A percentile compares a stretch with the other conserved stretches of the same genome.
phyloP scores from a whole-genome alignment of 1,140 invertebrate genomes.

The Lasioglossum albipes region DNA sequence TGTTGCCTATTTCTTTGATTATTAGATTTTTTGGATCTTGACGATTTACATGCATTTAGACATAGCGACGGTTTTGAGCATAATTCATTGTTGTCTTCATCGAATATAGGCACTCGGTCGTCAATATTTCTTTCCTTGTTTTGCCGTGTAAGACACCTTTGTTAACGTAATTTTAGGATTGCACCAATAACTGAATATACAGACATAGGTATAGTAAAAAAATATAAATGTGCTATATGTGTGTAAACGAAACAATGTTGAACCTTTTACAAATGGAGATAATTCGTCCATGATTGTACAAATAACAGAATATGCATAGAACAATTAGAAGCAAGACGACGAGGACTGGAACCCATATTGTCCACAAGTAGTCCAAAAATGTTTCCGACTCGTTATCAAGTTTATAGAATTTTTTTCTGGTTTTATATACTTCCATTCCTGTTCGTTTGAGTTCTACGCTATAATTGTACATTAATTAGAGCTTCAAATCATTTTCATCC shows the following conservation, averaged over 20 bases:
- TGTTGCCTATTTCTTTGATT: neutral
- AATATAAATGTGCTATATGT: neutral
- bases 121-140: neutral
- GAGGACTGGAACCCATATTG: slow-evolving; percentile 17
- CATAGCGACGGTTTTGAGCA: neutral
- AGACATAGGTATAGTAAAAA: neutral
- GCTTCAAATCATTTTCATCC: neutral
- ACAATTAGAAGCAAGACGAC: slow-evolving; percentile 1
- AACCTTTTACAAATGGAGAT: slow-evolving; percentile 32
- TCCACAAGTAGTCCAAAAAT: slow-evolving; percentile 17
- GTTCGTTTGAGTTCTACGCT: slow-evolving; percentile 13
- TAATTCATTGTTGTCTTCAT: neutral
- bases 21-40: neutral
- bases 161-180: slow-evolving; percentile 26
- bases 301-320: slow-evolving; percentile 11
- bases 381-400: slow-evolving; percentile 10
- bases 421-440: slow-evolving; percentile 2
- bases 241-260: slow-evolving; percentile 4
- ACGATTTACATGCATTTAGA: neutral
- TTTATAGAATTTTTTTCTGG: slow-evolving; percentile 13
- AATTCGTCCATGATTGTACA: slow-evolving; percentile 11
- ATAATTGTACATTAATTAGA: neutral
- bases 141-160: slow-evolving; percentile 23
- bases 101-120: neutral
- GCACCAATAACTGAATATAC: slow-evolving; percentile 14